Conservation (phyloP, 2,113 vertebrate genomes). For the Mustelus asterias region DNA sequence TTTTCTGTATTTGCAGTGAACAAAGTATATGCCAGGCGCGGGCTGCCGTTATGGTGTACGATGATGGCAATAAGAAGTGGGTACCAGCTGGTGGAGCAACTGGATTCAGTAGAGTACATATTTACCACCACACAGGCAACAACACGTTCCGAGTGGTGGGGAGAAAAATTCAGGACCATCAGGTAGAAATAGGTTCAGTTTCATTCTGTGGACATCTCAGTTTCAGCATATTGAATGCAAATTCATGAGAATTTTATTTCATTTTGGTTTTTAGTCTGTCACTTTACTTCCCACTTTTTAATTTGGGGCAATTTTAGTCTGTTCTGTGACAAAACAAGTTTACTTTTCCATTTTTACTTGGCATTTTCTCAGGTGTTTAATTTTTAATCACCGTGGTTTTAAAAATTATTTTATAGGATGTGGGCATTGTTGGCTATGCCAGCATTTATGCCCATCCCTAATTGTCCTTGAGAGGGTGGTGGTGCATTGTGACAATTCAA, state of each 20-base stretch:
- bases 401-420: no score
- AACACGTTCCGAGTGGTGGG: conserved; percentile 96
- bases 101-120: conserved; percentile 96
- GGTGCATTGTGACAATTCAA: background rate
- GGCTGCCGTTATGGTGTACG: conserved; percentile 97
- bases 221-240: background rate
- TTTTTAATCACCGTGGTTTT: background rate
- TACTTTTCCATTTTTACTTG: background rate
- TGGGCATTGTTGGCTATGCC: no score
- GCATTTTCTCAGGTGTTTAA: background rate
- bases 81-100: conserved; percentile 92
- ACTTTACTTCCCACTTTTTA: background rate
- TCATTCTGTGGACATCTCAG: background rate
- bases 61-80: conserved; percentile 99
- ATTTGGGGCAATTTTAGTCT: background rate
- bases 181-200: conserved; percentile 58
- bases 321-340: background rate
- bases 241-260: background rate
- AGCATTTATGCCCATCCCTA: no score
- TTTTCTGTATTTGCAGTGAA: conserved; percentile 66
- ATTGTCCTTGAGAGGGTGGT: background rate
- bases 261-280: background rate
- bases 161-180: conserved; percentile 97
- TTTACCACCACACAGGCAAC: conserved; percentile 98
- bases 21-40: conserved; percentile 99